A percentile compares a stretch with the other conserved stretches of the same genome.
phyloP scores from a whole-genome alignment of 2,113 vertebrate genomes.

The Oxygymnocypris stewartii region DNA sequence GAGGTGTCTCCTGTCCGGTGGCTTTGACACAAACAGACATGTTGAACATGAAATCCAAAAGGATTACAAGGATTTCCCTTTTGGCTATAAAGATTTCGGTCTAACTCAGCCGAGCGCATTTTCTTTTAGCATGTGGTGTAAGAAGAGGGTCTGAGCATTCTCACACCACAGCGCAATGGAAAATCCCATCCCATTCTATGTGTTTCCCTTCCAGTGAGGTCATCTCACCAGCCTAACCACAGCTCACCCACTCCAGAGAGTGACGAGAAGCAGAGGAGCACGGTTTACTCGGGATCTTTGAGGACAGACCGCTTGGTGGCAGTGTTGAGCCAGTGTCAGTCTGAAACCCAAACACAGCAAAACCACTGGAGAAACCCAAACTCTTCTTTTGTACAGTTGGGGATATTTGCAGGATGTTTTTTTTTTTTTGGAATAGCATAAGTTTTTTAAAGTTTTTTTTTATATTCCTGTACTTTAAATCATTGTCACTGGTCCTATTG shows the following conservation, averaged over 20 bases:
- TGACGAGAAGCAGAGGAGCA: not conserved
- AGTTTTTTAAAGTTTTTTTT: not conserved
- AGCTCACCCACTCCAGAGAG: slow-evolving; percentile 43
- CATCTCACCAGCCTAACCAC: slow-evolving; percentile 65
- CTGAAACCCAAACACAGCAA: not conserved
- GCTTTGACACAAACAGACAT: not conserved
- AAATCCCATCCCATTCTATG: slow-evolving; percentile 65
- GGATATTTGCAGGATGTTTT: not conserved
- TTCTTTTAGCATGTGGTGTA: slow-evolving; percentile 56
- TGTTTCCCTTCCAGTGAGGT: slow-evolving; percentile 68
- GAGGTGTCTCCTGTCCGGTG: not conserved
- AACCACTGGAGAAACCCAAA: slow-evolving; percentile 8
- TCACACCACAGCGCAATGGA: slow-evolving; percentile 65
- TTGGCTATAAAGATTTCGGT: not conserved
- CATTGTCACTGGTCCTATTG: slow-evolving; percentile 62
- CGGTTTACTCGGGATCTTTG: not conserved
- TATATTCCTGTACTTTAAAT: not conserved
- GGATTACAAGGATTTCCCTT: slow-evolving; percentile 42
- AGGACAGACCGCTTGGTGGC: slow-evolving; percentile 69
- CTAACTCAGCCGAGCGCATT: slow-evolving; percentile 44
- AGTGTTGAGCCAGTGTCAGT: slow-evolving; percentile 71
- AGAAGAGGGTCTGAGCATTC: slow-evolving; percentile 49
- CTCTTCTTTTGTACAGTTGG: not conserved
- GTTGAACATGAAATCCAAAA: slow-evolving; percentile 18
- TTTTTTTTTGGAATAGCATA: not conserved